Percentiles rank a stretch among this genome's conserved stretches.
phyloP scores from a whole-genome alignment of 2,888 invertebrate species.

The Noctuana brunneofusca region DNA sequence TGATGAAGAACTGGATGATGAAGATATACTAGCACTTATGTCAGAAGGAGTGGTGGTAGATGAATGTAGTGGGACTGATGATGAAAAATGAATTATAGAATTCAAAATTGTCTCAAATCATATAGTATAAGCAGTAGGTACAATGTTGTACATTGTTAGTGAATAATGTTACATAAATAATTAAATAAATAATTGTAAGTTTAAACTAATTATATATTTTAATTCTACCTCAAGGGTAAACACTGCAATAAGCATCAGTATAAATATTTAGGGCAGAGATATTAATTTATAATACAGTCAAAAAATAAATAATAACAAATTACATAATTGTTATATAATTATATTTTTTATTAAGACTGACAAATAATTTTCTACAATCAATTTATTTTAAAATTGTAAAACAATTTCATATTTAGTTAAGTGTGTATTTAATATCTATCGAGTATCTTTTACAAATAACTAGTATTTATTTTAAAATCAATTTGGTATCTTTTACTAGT shows the following conservation, averaged over 20 bases:
- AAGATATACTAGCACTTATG: constrained; percentile 66
- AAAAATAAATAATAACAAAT: too few relatives aligned
- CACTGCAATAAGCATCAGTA: too few relatives aligned
- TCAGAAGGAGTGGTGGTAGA: constrained; percentile 67
- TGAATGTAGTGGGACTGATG: constrained; percentile 67
- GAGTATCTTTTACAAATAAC: constrained; percentile 16
- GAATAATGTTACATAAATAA: neutral
- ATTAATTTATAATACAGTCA: too few relatives aligned
- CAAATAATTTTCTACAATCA: neutral
- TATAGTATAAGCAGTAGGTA: constrained; percentile 1
- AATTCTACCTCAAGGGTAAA: neutral
- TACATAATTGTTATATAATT: too few relatives aligned
- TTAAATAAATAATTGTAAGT: constrained; percentile 3
- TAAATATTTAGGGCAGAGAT: too few relatives aligned
- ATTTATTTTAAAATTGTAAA: neutral
- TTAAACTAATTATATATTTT: neutral
- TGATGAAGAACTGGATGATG: constrained; percentile 65
- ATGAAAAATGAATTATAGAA: constrained; percentile 44
- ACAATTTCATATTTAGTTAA: neutral
- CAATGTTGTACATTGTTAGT: neutral
- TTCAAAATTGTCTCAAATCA: constrained; percentile 6
- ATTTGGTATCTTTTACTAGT: too few relatives aligned
- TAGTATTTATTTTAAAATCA: too few relatives aligned
- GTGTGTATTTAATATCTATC: constrained; percentile 7
- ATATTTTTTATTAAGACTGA: neutral